Percentiles rank a stretch among this genome's conserved stretches.
These are phyloP conservation scores for Amblyornis subalaris DNA, from an alignment of 2,113 vertebrate species.

Conservation along the genomic window DNA sequence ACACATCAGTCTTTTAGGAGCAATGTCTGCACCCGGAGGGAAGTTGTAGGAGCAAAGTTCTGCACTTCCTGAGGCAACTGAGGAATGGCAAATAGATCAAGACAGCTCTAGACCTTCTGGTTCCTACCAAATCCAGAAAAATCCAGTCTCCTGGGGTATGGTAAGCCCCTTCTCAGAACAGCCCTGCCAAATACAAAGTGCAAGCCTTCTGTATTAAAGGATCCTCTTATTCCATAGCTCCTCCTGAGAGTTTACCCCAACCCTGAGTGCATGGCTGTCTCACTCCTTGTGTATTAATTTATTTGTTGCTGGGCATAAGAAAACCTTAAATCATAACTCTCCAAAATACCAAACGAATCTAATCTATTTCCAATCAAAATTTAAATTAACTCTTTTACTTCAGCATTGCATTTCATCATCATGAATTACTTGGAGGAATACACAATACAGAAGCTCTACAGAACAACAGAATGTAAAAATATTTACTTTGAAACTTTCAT, in stretches of 20 bases:
- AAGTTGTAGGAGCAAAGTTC: background rate
- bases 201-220: background rate
- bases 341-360: background rate
- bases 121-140: background rate
- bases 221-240: background rate
- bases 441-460: background rate
- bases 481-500: background rate
- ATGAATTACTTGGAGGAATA: background rate
- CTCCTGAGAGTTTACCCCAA: background rate
- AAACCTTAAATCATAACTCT: background rate
- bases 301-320: background rate
- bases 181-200: background rate
- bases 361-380: background rate
- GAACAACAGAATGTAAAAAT: background rate
- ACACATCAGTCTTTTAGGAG: background rate
- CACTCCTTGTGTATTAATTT: background rate
- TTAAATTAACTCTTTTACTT: conserved; percentile 17
- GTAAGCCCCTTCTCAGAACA: background rate
- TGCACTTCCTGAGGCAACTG: background rate
- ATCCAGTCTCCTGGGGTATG: background rate
- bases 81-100: background rate
- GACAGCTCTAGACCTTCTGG: background rate
- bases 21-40: background rate
- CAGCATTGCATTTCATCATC: background rate
- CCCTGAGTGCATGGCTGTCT: background rate